Evolutionary conservation across 2,797 vertebrate species (phyloP).

Genomic region (Enteromius treurensis): DNA sequence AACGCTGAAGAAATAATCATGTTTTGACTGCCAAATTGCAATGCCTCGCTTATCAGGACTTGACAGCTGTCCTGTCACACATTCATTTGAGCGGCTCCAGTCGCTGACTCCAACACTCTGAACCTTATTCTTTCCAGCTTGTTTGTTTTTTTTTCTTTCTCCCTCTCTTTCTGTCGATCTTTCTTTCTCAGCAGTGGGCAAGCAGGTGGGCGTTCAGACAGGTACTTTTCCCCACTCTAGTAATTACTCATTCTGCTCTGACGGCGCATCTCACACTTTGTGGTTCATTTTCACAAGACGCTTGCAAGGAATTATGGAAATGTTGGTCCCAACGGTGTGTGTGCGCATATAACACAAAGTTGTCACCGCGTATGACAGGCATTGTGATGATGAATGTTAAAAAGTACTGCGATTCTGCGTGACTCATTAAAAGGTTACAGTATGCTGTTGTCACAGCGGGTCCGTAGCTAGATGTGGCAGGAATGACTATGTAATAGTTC

Average conservation of each 20-base stretch:
- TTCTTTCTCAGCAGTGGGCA: not conserved
- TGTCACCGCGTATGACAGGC: not conserved
- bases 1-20: conserved; percentile 44
- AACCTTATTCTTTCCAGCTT: conserved; percentile 13
- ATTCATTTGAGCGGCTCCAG: conserved; percentile 34
- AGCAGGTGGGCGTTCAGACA: conserved; percentile 27
- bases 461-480: not conserved
- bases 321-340: not conserved
- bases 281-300: conserved; percentile 14
- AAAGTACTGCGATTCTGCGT: not conserved
- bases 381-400: conserved; percentile 36
- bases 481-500: not conserved
- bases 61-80: conserved; percentile 47
- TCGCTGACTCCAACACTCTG: conserved; percentile 32
- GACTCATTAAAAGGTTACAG: conserved; percentile 32
- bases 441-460: conserved; percentile 4
- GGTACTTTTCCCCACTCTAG: conserved; percentile 32
- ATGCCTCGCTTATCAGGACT: conserved; percentile 44
- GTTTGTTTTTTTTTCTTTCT: not conserved
- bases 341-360: not conserved
- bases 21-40: conserved; percentile 45
- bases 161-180: not conserved
- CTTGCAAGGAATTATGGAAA: conserved; percentile 28
- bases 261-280: conserved; percentile 11
- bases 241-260: conserved; percentile 33